A percentile compares a stretch with the other conserved stretches of the same genome.
Evolutionary conservation across 64 coral and sea anemone genomes (phyloP).

Genomic region (Trachythela sp.): DNA sequence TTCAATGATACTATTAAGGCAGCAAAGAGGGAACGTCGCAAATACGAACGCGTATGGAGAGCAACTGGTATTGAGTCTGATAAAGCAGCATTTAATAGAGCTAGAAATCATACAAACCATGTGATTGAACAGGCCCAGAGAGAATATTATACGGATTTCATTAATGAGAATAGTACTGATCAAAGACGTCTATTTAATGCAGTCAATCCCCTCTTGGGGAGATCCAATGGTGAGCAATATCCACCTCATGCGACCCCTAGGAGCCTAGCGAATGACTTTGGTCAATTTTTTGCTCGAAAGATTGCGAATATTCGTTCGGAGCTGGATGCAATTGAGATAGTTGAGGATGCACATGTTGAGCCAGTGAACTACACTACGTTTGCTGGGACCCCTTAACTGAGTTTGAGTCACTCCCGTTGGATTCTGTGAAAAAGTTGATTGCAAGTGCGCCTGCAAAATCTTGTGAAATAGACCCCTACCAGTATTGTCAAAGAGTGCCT

Average conservation of each 20-base stretch:
- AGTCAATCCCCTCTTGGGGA: conserved; percentile 13
- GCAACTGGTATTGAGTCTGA: conserved; percentile 30
- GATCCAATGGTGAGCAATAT: background rate
- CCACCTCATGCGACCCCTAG: conserved; percentile 9
- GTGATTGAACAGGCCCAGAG: background rate
- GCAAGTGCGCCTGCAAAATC: background rate
- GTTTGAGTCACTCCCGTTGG: background rate
- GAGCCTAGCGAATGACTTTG: conserved; percentile 34
- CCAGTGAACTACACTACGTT: conserved; percentile 22
- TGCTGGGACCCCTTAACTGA: conserved; percentile 24
- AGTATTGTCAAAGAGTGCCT: background rate
- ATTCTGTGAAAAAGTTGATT: conserved; percentile 1
- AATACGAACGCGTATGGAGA: conserved; percentile 42
- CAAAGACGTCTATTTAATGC: conserved; percentile 29
- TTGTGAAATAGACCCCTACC: conserved; percentile 5
- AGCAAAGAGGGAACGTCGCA: conserved; percentile 24
- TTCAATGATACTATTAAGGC: conserved; percentile 44
- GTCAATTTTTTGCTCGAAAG: conserved; percentile 34
- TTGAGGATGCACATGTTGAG: background rate
- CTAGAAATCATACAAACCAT: conserved; percentile 42
- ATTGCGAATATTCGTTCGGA: conserved; percentile 34
- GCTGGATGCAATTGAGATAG: conserved; percentile 6
- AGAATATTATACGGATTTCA: conserved; percentile 49
- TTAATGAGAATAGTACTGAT: conserved; percentile 44
- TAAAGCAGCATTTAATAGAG: conserved; percentile 9